phyloP scores from a whole-genome alignment of 2,113 vertebrate species.

The Crypturellus undulatus region DNA sequence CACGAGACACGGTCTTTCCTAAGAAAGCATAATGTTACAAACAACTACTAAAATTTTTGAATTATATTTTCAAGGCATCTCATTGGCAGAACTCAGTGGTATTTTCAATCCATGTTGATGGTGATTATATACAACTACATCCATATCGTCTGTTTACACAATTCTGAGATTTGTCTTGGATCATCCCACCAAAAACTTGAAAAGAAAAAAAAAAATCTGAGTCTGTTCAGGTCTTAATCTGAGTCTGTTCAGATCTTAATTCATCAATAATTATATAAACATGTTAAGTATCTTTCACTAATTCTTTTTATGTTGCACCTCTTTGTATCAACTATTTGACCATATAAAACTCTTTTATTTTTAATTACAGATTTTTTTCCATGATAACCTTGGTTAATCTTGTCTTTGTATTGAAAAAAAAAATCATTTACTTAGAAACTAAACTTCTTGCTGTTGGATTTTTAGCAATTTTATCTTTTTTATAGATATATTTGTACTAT shows the following conservation, averaged over 20 bases:
- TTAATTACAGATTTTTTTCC: neutral
- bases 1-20: slow-evolving; percentile 43
- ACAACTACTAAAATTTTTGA: slow-evolving; percentile 33
- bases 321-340: neutral
- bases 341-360: neutral
- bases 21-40: slow-evolving; percentile 40
- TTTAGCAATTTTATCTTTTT: neutral
- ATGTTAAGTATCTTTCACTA: neutral
- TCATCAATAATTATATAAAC: neutral
- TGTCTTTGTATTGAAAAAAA: neutral
- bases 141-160: neutral
- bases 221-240: neutral
- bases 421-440: neutral
- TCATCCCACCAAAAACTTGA: neutral
- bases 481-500: neutral
- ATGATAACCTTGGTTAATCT: neutral
- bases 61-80: neutral
- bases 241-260: neutral
- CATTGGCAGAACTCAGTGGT: neutral
- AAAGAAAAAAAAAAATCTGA: neutral
- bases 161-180: slow-evolving; percentile 16
- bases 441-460: neutral
- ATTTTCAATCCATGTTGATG: slow-evolving; percentile 36
- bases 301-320: neutral
- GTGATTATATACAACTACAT: slow-evolving; percentile 35